Percentiles rank a stretch among this genome's conserved stretches.
Conservation (phyloP, 1,140 invertebrate species). For the Drosophila pallidifrons region DNA sequence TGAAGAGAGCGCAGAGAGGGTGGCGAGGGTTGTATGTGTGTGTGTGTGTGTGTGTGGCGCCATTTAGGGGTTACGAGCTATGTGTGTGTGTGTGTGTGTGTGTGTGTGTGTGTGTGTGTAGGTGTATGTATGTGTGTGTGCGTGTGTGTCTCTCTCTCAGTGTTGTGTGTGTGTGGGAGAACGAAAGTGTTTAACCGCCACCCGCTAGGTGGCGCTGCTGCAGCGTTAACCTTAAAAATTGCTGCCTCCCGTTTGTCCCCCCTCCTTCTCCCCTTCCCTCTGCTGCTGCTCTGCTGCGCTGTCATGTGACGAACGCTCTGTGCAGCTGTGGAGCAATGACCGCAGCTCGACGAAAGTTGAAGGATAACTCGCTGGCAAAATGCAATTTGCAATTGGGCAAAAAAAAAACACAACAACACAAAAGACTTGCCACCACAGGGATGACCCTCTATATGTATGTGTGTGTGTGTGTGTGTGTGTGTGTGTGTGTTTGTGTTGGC, state of each 20-base stretch:
- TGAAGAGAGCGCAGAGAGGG: neutral
- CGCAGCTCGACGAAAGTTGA: slow-evolving; percentile 75
- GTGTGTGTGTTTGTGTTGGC: slow-evolving; percentile 6
- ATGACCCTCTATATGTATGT: neutral
- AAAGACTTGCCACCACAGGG: neutral
- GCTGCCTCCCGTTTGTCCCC: neutral
- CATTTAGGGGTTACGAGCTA: slow-evolving; percentile 73
- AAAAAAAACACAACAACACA: too few relatives aligned
- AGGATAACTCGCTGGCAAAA: slow-evolving; percentile 63
- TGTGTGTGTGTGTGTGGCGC: slow-evolving; percentile 11
- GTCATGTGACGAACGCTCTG: too few relatives aligned
- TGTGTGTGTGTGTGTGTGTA: slow-evolving; percentile 18
- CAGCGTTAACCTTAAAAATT: slow-evolving; percentile 62
- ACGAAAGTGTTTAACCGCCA: slow-evolving; percentile 68
- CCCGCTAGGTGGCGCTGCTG: slow-evolving; percentile 57
- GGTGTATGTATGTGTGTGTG: slow-evolving; percentile 19
- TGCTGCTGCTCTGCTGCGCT: slow-evolving; percentile 41
- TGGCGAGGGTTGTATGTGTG: neutral
- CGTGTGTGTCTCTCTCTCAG: too few relatives aligned
- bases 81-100: slow-evolving; percentile 15
- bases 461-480: neutral
- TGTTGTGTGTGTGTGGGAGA: slow-evolving; percentile 23
- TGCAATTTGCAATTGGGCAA: slow-evolving; percentile 35
- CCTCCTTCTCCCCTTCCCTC: neutral
- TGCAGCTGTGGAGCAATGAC: slow-evolving; percentile 68